Conservation (phyloP, 2,888 invertebrate genomes). For the Tanypteryx hageni region DNA sequence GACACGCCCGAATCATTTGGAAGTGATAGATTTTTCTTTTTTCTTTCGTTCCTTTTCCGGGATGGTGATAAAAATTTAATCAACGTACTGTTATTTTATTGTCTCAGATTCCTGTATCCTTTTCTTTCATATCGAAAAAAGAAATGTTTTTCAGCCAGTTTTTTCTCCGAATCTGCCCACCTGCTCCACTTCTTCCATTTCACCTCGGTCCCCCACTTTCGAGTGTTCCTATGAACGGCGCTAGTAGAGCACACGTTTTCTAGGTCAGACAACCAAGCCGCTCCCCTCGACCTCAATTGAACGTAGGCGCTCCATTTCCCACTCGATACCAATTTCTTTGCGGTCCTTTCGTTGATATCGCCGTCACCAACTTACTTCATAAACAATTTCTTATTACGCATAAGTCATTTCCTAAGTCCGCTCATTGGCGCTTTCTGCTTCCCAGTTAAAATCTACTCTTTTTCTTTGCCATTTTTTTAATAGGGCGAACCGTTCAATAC, state of each 20-base stretch:
- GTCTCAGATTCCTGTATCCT: too few relatives aligned
- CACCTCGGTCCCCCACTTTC: conserved; percentile 52
- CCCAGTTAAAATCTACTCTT: too few relatives aligned
- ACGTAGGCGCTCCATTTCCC: conserved; percentile 53
- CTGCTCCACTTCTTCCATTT: conserved; percentile 44
- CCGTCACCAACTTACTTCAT: neutral
- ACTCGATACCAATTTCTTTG: conserved; percentile 17
- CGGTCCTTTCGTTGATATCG: neutral
- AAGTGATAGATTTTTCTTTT: too few relatives aligned
- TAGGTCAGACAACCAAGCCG: conserved; percentile 54
- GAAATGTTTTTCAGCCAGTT: neutral
- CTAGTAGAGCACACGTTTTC: conserved; percentile 55
- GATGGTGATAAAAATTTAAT: too few relatives aligned
- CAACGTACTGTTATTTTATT: too few relatives aligned
- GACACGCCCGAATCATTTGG: too few relatives aligned
- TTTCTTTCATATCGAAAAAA: too few relatives aligned
- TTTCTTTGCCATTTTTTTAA: too few relatives aligned
- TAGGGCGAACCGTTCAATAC: too few relatives aligned
- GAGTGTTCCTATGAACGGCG: conserved; percentile 61
- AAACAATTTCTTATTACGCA: neutral
- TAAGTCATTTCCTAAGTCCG: too few relatives aligned
- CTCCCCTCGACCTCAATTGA: conserved; percentile 61
- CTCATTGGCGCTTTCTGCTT: too few relatives aligned
- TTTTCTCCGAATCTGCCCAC: conserved; percentile 16
- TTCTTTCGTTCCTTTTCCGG: too few relatives aligned